Evolutionary conservation across 2,888 invertebrate genomes (phyloP).

Genomic region (Sphaerophoria rueppellii): DNA sequence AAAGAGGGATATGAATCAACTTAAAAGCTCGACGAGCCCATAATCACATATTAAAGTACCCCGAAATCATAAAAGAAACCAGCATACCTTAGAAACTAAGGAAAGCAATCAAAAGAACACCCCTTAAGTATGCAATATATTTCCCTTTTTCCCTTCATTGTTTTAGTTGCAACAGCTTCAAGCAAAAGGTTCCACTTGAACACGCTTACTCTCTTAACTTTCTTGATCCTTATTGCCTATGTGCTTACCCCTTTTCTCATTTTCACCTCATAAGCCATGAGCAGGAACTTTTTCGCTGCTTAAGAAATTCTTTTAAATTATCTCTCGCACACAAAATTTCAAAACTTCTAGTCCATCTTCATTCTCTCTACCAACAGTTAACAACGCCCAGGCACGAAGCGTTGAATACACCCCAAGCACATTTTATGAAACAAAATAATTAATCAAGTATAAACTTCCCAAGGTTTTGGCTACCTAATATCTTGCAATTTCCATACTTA

Average conservation of each 20-base stretch:
- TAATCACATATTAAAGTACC: constrained; percentile 47
- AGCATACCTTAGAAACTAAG: constrained; percentile 64
- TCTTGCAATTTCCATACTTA: neutral
- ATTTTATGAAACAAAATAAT: constrained; percentile 29
- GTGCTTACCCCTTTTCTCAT: neutral
- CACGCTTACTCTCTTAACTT: neutral
- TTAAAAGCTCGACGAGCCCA: constrained; percentile 39
- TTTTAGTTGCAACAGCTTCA: neutral
- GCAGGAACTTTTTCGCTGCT: constrained; percentile 65
- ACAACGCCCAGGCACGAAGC: constrained; percentile 46
- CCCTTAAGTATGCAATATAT: constrained; percentile 16
- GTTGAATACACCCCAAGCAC: constrained; percentile 59
- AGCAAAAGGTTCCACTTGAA: neutral
- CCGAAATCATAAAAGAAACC: neutral
- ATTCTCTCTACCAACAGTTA: constrained; percentile 30
- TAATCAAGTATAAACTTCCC: constrained; percentile 25
- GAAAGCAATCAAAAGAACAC: constrained; percentile 63
- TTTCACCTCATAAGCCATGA: constrained; percentile 25
- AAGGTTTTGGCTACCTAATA: constrained; percentile 1
- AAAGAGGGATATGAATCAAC: constrained; percentile 37
- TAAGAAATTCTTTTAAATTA: constrained; percentile 58
- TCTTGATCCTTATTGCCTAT: neutral
- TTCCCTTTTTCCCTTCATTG: neutral
- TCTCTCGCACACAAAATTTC: neutral
- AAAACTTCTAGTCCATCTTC: neutral